Percentiles rank a stretch among this genome's conserved stretches.
phyloP scores from a whole-genome alignment of 2,888 invertebrate species.

The Sphaerophoria rueppellii region DNA sequence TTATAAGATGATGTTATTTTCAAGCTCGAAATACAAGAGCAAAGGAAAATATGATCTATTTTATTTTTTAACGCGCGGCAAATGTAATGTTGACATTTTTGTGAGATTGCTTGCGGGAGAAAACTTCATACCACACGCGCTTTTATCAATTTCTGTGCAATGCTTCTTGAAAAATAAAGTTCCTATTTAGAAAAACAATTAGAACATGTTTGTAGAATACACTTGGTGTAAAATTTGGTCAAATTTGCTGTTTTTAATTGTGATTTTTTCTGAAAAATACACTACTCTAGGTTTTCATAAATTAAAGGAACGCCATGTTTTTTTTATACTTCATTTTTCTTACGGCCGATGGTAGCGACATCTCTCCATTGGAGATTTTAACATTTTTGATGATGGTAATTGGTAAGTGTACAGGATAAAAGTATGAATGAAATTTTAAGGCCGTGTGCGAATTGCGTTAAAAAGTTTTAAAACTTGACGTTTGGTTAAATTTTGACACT shows the following conservation, averaged over 20 bases:
- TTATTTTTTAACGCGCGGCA: conserved; percentile 68
- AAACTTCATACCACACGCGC: conserved; percentile 38
- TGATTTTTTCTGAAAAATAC: conserved; percentile 37
- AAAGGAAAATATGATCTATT: conserved; percentile 17
- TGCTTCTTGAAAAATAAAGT: not conserved
- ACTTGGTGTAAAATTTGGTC: not conserved
- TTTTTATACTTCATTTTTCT: conserved; percentile 55
- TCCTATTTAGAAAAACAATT: not conserved
- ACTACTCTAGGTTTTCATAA: conserved; percentile 33
- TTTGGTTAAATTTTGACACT: no score
- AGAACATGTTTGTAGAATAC: not conserved
- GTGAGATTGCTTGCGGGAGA: conserved; percentile 52
- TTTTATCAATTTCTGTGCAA: not conserved
- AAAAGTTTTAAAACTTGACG: no score
- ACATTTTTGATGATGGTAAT: conserved; percentile 26
- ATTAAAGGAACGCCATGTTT: conserved; percentile 69
- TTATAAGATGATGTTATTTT: not conserved
- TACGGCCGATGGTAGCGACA: conserved; percentile 16
- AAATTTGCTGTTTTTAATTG: not conserved
- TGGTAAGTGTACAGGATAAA: conserved; percentile 13
- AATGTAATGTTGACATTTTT: conserved; percentile 68
- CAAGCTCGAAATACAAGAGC: not conserved
- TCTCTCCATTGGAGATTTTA: conserved; percentile 23
- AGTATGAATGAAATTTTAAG: not conserved
- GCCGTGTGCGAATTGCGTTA: no score